Conservation (phyloP, 2,113 vertebrate genomes). For the Phaetusa simplex region DNA sequence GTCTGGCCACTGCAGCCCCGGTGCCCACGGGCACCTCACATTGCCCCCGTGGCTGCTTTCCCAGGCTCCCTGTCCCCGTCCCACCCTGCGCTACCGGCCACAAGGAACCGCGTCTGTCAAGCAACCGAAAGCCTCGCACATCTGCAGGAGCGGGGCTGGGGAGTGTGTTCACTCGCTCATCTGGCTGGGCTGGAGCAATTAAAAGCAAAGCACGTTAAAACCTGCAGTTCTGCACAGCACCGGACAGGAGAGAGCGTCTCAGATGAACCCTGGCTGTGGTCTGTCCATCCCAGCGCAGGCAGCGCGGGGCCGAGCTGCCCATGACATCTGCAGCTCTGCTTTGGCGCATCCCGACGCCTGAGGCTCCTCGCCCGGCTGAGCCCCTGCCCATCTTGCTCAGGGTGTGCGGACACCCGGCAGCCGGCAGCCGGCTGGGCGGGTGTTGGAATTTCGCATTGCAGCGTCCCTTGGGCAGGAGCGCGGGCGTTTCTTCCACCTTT, state of each 20-base stretch:
- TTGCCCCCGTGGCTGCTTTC: rapidly evolving
- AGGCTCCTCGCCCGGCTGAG: background rate
- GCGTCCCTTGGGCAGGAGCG: background rate
- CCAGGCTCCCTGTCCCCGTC: rapidly evolving
- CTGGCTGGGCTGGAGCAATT: background rate
- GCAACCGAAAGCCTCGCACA: background rate
- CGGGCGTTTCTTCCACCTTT: background rate
- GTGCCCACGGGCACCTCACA: background rate
- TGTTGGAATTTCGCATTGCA: background rate
- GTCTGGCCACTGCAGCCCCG: background rate
- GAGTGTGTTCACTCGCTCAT: background rate
- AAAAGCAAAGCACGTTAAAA: background rate
- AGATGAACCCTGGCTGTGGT: background rate
- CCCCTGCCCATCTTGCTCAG: background rate
- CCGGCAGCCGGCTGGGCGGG: background rate
- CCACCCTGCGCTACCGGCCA: background rate
- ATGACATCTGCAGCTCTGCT: background rate
- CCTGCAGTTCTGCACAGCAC: background rate
- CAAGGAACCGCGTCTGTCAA: background rate
- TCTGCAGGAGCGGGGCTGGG: background rate
- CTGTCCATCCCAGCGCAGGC: rapidly evolving
- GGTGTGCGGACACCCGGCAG: background rate
- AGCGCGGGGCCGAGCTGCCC: background rate
- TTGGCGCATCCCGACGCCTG: background rate
- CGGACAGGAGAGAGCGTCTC: rapidly evolving